phyloP scores from a whole-genome alignment of 2,888 invertebrate genomes.

The Allacma fusca region DNA sequence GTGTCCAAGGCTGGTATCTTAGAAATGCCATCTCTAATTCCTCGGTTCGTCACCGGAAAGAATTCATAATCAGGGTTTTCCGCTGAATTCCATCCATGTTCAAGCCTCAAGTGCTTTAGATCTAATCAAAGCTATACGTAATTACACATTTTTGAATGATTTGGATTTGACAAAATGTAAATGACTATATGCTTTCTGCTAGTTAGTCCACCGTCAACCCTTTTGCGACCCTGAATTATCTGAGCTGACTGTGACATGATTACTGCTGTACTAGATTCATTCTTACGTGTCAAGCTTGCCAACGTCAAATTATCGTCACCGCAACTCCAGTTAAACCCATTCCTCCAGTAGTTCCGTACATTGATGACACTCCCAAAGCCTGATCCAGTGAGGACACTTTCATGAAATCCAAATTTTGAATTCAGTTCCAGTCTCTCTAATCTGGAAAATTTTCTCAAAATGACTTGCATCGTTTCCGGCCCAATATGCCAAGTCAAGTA shows the following conservation, averaged over 20 bases:
- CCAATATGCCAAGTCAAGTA: constrained; percentile 2
- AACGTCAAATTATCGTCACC: background rate
- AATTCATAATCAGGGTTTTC: constrained; percentile 7
- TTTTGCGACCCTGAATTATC: too few relatives aligned
- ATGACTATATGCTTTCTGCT: too few relatives aligned
- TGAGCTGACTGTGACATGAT: too few relatives aligned
- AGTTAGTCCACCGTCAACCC: too few relatives aligned
- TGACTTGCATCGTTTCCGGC: constrained; percentile 2
- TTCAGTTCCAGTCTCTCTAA: constrained; percentile 14
- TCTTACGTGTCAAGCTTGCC: background rate
- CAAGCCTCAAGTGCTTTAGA: constrained; percentile 10
- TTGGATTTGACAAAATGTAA: too few relatives aligned
- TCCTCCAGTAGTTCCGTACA: constrained; percentile 13
- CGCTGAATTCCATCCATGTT: background rate
- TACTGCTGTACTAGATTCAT: too few relatives aligned
- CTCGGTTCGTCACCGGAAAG: background rate
- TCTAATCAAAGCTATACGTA: too few relatives aligned
- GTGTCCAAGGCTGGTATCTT: background rate
- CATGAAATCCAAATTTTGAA: constrained; percentile 4
- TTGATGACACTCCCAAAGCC: background rate
- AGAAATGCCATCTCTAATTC: constrained; percentile 2
- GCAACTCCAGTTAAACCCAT: constrained; percentile 5
- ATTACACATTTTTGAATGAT: too few relatives aligned
- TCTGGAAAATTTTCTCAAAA: background rate
- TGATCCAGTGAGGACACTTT: constrained; percentile 8